Conservation (phyloP, 2,888 invertebrate genomes). For the Hyalella azteca region DNA sequence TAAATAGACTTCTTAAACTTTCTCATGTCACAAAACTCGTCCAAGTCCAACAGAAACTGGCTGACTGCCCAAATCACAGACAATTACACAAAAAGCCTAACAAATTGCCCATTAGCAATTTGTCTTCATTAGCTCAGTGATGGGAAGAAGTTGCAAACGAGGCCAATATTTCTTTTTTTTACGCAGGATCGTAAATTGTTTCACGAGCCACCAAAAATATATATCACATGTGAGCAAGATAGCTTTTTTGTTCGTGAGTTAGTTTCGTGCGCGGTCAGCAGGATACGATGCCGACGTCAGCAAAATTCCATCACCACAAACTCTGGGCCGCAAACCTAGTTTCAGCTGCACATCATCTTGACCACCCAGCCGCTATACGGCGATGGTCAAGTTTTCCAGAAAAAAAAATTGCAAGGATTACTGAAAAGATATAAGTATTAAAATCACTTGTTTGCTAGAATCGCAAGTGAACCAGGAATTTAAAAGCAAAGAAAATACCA, state of each 20-base stretch:
- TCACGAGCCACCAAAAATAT: background rate
- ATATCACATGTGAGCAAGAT: background rate
- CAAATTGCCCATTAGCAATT: slow-evolving; percentile 33
- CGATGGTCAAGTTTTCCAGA: too few relatives aligned
- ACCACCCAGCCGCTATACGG: too few relatives aligned
- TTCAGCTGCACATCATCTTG: background rate
- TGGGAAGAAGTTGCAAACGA: slow-evolving; percentile 15
- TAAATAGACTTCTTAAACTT: too few relatives aligned
- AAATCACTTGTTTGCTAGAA: too few relatives aligned
- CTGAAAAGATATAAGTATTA: too few relatives aligned
- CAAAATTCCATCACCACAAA: background rate
- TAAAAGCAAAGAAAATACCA: too few relatives aligned
- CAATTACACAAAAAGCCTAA: slow-evolving; percentile 10
- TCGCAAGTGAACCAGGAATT: too few relatives aligned
- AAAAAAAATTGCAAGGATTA: too few relatives aligned
- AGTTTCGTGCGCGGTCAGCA: background rate
- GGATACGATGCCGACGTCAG: background rate
- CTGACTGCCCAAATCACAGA: background rate
- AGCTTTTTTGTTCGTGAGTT: too few relatives aligned
- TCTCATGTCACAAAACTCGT: background rate
- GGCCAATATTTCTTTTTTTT: slow-evolving; percentile 27
- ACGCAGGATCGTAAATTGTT: slow-evolving; percentile 21
- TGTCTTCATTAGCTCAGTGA: slow-evolving; percentile 22
- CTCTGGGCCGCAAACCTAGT: slow-evolving; percentile 1
- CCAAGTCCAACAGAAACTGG: too few relatives aligned